Percentiles rank a stretch among this genome's conserved stretches.
phyloP scores from a whole-genome alignment of 2,888 invertebrate genomes.

The Teinopalpus imperialis region DNA sequence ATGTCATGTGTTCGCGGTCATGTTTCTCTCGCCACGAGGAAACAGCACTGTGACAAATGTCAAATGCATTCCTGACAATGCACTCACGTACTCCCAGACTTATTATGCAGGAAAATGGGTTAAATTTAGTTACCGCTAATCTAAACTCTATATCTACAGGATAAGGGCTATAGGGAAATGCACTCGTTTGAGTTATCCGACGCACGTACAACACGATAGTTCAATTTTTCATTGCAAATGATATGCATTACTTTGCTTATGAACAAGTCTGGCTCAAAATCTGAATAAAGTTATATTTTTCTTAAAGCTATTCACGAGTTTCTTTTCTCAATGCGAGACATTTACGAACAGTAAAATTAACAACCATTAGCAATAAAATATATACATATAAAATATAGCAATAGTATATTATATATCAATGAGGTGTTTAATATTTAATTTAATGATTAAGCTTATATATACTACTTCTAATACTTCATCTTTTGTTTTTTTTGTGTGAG shows the following conservation, averaged over 20 bases:
- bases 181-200: not conserved
- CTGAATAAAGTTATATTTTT: not conserved
- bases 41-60: slow-evolving; percentile 13
- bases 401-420: no score
- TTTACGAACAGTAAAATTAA: no score
- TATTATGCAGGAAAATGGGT: slow-evolving; percentile 12
- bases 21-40: not conserved
- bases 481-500: no score
- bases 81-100: slow-evolving; percentile 4
- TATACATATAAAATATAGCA: no score
- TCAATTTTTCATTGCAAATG: slow-evolving; percentile 25
- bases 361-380: no score
- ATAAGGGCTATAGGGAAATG: slow-evolving; percentile 12
- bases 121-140: not conserved
- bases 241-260: slow-evolving; percentile 23
- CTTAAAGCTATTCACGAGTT: not conserved
- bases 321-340: no score
- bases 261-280: slow-evolving; percentile 14
- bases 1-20: no score
- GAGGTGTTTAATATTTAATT: no score
- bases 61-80: slow-evolving; percentile 8
- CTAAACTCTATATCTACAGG: not conserved
- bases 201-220: slow-evolving; percentile 16
- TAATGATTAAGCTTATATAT: no score
- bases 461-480: no score